Conservation (phyloP, 2,797 vertebrate genomes). For the Dryobates pubescens region DNA sequence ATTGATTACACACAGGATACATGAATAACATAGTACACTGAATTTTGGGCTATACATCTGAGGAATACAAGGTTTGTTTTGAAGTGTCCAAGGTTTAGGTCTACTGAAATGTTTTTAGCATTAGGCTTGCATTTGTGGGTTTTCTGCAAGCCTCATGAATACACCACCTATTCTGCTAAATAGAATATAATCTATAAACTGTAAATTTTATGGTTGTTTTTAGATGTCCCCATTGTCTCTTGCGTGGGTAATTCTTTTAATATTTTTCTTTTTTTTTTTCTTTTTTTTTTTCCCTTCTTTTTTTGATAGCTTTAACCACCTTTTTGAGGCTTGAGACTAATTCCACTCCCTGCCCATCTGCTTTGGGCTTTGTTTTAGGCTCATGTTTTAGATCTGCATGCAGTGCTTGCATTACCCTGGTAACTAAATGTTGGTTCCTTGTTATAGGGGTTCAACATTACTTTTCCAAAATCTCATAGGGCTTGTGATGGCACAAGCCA, state of each 20-base stretch:
- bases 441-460: conserved; percentile 77
- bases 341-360: conserved; percentile 72
- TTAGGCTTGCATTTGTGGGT: conserved; percentile 74
- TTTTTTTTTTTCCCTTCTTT: background rate
- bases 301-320: conserved; percentile 64
- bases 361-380: conserved; percentile 79
- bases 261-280: background rate
- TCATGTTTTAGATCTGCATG: conserved; percentile 84
- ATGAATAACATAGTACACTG: conserved; percentile 31
- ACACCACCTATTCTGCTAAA: conserved; percentile 60
- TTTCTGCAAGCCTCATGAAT: conserved; percentile 69
- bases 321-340: conserved; percentile 70
- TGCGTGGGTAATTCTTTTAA: background rate
- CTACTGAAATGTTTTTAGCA: conserved; percentile 53
- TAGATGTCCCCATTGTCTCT: conserved; percentile 41
- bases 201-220: conserved; percentile 43
- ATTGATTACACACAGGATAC: conserved; percentile 32
- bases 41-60: conserved; percentile 48
- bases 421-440: conserved; percentile 79
- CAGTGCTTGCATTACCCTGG: conserved; percentile 81
- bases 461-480: conserved; percentile 78
- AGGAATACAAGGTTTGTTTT: conserved; percentile 50
- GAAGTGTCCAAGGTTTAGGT: conserved; percentile 54
- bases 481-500: conserved; percentile 82
- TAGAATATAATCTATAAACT: conserved; percentile 42